Base-by-base conservation (phyloP, 2,888 invertebrate genomes). In the Agrochola litura region DNA sequence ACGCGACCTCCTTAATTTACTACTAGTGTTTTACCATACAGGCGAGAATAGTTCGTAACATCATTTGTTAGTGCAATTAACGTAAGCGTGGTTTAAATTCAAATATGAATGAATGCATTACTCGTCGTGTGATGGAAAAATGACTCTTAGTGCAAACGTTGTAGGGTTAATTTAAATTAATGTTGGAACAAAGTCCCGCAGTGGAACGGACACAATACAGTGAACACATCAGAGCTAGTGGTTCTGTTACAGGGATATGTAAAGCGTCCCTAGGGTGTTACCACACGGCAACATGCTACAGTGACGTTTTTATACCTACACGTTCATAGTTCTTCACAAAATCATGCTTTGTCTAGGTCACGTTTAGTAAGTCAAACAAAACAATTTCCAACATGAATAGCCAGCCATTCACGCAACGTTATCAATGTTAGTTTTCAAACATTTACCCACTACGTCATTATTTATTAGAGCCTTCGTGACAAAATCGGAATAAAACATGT, bases 261-360 rank as follows among this genome's bases (percentile, higher is more conserved):
- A 82, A 87, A 83, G 85, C 87, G 89, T 90, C 91, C 90, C 90
- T 80, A 83, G 91, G 88, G 91, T 88, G 90, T 87, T 83, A 86
- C 86, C 82, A 86, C 82, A 83, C 84, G 75, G 77, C 80, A 84
- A 83, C 87, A 84, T 70, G 83, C 73, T 71, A 90, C 90, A 90
- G 85, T 90, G 83, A 84, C 84, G 86, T 88, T 91, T 90, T 90
- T 89, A 89, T 89, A 86, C 77, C 82, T 85, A 81, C 84, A 60
- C 56, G 84, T 56, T 86, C 86, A 83, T 85, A 85, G 77, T 78
- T 80, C 77, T 73, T 81, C 75, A 80, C 74, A 86, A 86, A 85
- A 83, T 67, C 77, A 77, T 81, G 75, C 80, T 83, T 85, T 84
- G 80, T 74, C 67, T 67, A 77, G 77, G 64, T 43, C 54, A 4